Conservation (phyloP, 1,140 invertebrate species). For the Halesus radiatus region DNA sequence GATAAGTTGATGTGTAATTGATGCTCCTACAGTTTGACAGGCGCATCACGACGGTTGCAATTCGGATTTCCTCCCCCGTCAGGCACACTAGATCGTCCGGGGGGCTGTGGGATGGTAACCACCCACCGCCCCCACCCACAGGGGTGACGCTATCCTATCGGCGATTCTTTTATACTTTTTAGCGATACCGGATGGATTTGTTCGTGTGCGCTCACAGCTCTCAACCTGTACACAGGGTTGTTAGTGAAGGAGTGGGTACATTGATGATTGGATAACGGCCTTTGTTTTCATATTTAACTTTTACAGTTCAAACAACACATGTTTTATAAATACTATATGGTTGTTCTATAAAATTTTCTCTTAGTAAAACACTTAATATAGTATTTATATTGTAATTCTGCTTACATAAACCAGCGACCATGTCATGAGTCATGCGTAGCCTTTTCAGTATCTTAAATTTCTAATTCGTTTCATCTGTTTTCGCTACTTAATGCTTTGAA, state of each 20-base stretch:
- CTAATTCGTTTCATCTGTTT: too few species aligned
- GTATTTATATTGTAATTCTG: too few species aligned
- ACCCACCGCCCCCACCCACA: conserved; percentile 13
- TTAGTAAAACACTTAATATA: too few species aligned
- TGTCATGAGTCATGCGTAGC: too few species aligned
- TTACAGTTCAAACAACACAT: too few species aligned
- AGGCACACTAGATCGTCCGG: conserved; percentile 5
- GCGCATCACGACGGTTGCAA: conserved; percentile 18
- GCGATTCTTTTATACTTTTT: conserved; percentile 57
- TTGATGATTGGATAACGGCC: background rate
- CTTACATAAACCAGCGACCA: too few species aligned
- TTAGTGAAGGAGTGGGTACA: background rate
- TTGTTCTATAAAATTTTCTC: too few species aligned
- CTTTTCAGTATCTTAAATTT: too few species aligned
- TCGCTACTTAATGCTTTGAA: too few species aligned
- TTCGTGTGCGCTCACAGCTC: conserved; percentile 25
- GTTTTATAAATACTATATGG: too few species aligned
- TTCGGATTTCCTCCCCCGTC: conserved; percentile 16
- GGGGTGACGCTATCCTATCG: conserved; percentile 47
- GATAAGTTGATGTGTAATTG: background rate
- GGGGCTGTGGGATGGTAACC: background rate
- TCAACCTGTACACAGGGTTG: conserved; percentile 19
- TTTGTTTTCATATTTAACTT: too few species aligned
- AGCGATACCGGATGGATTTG: conserved; percentile 50
- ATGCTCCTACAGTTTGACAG: conserved; percentile 17